These are phyloP conservation scores for Cyanistes caeruleus DNA, from an alignment of 2,113 vertebrate genomes.

Conservation along the genomic window DNA sequence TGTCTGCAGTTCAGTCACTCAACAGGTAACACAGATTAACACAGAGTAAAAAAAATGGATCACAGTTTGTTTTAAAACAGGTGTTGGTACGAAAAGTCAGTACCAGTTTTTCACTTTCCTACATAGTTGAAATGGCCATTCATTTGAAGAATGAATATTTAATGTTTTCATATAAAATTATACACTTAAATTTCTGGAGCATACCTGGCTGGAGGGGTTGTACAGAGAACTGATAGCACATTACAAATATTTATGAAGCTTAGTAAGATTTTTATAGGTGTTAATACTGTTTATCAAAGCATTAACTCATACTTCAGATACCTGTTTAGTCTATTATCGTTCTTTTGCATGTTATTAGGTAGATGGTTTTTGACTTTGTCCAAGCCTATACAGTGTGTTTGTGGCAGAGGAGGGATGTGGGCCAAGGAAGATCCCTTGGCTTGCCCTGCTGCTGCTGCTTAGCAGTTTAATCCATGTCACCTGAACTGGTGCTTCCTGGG, in stretches of 20 bases:
- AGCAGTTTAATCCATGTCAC: background rate
- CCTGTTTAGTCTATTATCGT: accelerated
- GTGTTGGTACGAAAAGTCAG: background rate
- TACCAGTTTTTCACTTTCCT: background rate
- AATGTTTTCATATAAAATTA: background rate
- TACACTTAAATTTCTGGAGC: background rate
- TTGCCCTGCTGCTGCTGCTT: background rate
- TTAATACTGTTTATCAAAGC: background rate
- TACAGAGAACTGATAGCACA: background rate
- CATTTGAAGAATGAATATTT: background rate
- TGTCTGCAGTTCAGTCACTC: background rate
- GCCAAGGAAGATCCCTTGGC: background rate
- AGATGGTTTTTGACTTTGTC: background rate
- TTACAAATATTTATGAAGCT: background rate
- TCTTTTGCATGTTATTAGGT: background rate
- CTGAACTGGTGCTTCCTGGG: background rate
- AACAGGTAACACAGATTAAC: background rate
- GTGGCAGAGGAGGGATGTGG: background rate
- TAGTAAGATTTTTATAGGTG: background rate
- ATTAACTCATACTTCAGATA: background rate
- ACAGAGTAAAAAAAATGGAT: background rate
- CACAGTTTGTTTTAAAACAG: background rate
- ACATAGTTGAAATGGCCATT: background rate
- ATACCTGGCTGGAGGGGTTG: background rate
- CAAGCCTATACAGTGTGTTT: accelerated